Evolutionary conservation across 2,888 invertebrate genomes (phyloP).

Genomic region (Trichopoda pennipes): DNA sequence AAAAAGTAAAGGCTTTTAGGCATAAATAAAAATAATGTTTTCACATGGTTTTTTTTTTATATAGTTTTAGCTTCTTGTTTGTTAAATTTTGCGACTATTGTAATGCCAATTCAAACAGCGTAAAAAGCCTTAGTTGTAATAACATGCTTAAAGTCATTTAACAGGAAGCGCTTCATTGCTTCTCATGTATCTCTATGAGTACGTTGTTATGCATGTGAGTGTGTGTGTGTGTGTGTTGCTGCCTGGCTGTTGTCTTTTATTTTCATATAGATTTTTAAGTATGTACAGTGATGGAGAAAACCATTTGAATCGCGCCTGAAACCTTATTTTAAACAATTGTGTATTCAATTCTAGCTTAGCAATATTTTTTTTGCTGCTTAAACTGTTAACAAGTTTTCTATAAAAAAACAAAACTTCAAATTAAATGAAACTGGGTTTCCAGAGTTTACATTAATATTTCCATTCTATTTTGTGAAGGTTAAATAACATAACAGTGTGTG

Average conservation of each 20-base stretch:
- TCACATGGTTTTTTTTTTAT: conserved; percentile 3
- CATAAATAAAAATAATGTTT: conserved; percentile 33
- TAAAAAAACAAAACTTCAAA: no score
- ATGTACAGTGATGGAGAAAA: neutral
- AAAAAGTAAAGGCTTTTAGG: conserved; percentile 33
- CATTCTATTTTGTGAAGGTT: no score
- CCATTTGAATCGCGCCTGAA: no score
- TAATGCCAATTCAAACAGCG: conserved; percentile 23
- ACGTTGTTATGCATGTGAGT: neutral
- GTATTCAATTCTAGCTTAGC: no score
- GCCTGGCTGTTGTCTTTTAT: neutral
- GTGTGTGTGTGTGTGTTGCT: conserved; percentile 2
- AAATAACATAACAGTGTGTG: no score
- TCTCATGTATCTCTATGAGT: conserved; percentile 63
- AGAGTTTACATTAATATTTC: no score
- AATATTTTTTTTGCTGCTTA: no score
- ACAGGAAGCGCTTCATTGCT: conserved; percentile 79
- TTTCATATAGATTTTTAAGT: neutral
- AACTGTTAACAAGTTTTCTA: no score
- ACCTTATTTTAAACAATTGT: no score
- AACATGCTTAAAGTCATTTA: conserved; percentile 79
- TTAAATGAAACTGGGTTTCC: no score
- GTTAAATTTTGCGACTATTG: conserved; percentile 28
- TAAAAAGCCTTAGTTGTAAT: conserved; percentile 72
- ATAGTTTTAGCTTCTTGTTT: conserved; percentile 10